Conservation (phyloP, 2,888 invertebrate species). For the Anodontia alba region DNA sequence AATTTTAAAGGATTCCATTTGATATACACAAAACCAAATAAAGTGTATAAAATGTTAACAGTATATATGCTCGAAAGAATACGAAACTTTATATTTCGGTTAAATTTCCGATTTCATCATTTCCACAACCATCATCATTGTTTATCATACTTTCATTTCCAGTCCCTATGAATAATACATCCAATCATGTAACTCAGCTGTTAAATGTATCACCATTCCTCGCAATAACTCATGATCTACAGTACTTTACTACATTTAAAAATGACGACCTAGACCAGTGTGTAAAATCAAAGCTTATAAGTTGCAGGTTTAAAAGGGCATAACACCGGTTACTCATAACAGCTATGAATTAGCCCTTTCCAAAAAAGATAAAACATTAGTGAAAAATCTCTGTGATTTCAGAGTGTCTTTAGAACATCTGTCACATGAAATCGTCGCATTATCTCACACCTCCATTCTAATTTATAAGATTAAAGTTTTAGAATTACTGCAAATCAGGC, state of each 20-base stretch:
- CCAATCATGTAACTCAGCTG: background rate
- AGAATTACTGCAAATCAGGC: background rate
- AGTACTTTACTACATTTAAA: background rate
- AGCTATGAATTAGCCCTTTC: background rate
- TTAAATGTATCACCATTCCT: slow-evolving; percentile 13
- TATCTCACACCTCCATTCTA: background rate
- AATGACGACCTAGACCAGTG: background rate
- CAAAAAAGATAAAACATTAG: background rate
- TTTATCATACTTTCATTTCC: background rate
- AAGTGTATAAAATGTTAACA: slow-evolving; percentile 30
- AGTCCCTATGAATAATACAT: background rate
- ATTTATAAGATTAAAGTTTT: background rate
- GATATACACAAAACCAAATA: background rate
- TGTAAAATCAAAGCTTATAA: background rate
- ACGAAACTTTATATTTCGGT: background rate
- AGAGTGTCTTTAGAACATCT: background rate
- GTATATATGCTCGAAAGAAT: slow-evolving; percentile 33
- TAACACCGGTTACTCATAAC: background rate
- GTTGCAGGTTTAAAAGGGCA: background rate
- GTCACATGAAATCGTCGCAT: background rate
- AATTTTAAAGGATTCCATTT: slow-evolving; percentile 34
- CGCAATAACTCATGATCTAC: background rate
- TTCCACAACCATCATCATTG: background rate
- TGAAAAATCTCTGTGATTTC: background rate
- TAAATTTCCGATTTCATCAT: no score